phyloP scores from a whole-genome alignment of 2,888 invertebrate genomes.

The Drosophila fungiperda region DNA sequence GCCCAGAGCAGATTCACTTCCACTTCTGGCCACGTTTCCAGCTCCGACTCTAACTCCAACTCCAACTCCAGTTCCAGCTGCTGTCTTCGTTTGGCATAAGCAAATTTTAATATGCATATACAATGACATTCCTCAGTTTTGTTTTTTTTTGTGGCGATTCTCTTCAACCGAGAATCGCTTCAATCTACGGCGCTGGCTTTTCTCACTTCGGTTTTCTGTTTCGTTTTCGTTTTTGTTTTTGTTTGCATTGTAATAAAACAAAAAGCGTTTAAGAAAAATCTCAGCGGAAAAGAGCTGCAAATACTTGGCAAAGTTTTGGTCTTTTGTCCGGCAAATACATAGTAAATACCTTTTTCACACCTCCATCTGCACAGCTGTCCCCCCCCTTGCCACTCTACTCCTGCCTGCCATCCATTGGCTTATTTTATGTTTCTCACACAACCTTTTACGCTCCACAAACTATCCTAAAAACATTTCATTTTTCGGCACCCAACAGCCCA shows the following conservation, averaged over 20 bases:
- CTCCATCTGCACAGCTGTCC: slow-evolving; percentile 29
- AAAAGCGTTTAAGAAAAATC: slow-evolving; percentile 54
- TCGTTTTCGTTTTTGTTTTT: slow-evolving; percentile 21
- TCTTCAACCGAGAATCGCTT: slow-evolving; percentile 32
- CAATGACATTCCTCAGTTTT: slow-evolving; percentile 52
- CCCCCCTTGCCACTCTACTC: background rate
- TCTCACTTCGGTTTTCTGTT: slow-evolving; percentile 52
- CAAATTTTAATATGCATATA: slow-evolving; percentile 77
- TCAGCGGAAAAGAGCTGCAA: slow-evolving; percentile 58
- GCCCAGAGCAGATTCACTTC: slow-evolving; percentile 21
- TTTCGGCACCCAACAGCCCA: slow-evolving; percentile 34
- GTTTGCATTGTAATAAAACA: slow-evolving; percentile 68
- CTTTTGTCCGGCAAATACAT: slow-evolving; percentile 49
- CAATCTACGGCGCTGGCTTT: slow-evolving; percentile 70
- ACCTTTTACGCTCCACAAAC: slow-evolving; percentile 58
- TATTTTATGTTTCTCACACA: slow-evolving; percentile 29
- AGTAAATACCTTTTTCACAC: slow-evolving; percentile 68
- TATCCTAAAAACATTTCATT: slow-evolving; percentile 40
- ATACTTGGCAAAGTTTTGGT: slow-evolving; percentile 43
- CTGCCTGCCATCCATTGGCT: background rate
- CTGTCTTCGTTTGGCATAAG: slow-evolving; percentile 47
- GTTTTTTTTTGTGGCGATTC: slow-evolving; percentile 23
- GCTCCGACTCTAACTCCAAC: slow-evolving; percentile 1
- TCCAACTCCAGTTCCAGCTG: slow-evolving; percentile 18
- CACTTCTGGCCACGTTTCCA: slow-evolving; percentile 9